A percentile compares a stretch with the other conserved stretches of the same genome.
Conservation (phyloP, 2,888 invertebrate genomes). For the Zaprionus bogoriensis region DNA sequence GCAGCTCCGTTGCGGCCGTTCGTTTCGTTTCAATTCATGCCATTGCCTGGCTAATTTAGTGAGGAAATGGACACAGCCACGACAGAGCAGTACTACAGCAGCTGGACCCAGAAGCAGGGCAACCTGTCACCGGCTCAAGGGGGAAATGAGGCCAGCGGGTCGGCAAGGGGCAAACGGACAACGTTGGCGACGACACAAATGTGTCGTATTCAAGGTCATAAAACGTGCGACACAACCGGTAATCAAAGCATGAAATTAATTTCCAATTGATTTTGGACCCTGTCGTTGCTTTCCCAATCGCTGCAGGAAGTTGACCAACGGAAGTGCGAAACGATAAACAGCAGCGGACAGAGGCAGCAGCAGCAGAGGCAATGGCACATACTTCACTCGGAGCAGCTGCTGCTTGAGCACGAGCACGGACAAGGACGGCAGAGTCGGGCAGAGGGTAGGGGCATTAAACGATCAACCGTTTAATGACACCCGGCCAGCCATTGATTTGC, state of each 20-base stretch:
- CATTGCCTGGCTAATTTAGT: slow-evolving; percentile 76
- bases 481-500: slow-evolving; percentile 76
- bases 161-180: slow-evolving; percentile 1
- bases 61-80: slow-evolving; percentile 67
- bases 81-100: slow-evolving; percentile 20
- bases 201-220: slow-evolving; percentile 78
- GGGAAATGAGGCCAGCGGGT: neutral
- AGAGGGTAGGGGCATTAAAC: slow-evolving; percentile 57
- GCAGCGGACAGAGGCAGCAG: slow-evolving; percentile 38
- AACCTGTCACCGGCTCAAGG: slow-evolving; percentile 6
- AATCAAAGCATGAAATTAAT: slow-evolving; percentile 78
- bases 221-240: slow-evolving; percentile 78
- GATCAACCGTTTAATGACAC: slow-evolving; percentile 78
- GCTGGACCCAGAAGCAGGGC: no score
- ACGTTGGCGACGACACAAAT: slow-evolving; percentile 66
- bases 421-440: neutral
- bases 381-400: slow-evolving; percentile 34
- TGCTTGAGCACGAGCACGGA: slow-evolving; percentile 1
- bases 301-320: slow-evolving; percentile 76
- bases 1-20: slow-evolving; percentile 28
- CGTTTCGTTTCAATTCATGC: slow-evolving; percentile 74
- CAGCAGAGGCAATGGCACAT: slow-evolving; percentile 36
- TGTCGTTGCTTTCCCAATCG: slow-evolving; percentile 54
- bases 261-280: slow-evolving; percentile 76
- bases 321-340: slow-evolving; percentile 77